Evolutionary conservation across 2,888 invertebrate species (phyloP).

Genomic region (Camponotus fellah): DNA sequence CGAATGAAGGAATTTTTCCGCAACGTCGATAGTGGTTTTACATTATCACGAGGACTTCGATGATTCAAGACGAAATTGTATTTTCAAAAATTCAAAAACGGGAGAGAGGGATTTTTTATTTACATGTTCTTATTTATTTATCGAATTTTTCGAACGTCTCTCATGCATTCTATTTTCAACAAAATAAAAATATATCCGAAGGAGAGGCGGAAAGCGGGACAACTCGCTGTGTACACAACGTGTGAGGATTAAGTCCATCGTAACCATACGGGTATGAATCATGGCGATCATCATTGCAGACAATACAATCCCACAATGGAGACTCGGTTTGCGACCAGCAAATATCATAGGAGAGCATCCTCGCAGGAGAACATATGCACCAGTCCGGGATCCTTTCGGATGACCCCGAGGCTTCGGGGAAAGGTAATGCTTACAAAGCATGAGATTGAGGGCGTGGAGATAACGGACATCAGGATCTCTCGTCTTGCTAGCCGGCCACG

Average conservation of each 20-base stretch:
- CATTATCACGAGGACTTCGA: neutral
- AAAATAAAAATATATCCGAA: neutral
- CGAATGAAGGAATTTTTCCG: neutral
- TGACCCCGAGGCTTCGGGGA: constrained; percentile 48
- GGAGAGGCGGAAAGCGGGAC: too few relatives aligned
- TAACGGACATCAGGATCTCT: constrained; percentile 60
- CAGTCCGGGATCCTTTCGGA: constrained; percentile 48
- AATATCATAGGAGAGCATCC: constrained; percentile 47
- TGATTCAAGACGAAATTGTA: neutral
- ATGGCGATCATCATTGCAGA: constrained; percentile 15
- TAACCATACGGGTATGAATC: constrained; percentile 51
- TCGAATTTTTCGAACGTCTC: neutral
- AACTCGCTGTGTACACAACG: neutral
- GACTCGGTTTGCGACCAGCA: constrained; percentile 38
- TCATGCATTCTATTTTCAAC: neutral
- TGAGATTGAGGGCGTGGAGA: constrained; percentile 65
- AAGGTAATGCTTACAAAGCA: constrained; percentile 65
- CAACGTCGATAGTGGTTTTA: neutral
- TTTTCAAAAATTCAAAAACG: neutral
- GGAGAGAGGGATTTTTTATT: neutral
- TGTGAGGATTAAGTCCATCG: neutral
- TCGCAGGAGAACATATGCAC: constrained; percentile 40
- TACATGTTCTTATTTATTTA: neutral
- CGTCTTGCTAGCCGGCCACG: constrained; percentile 43
- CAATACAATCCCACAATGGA: constrained; percentile 15